Conservation (phyloP, 2,113 vertebrate species). For the Forbesichthys papilliferus region DNA sequence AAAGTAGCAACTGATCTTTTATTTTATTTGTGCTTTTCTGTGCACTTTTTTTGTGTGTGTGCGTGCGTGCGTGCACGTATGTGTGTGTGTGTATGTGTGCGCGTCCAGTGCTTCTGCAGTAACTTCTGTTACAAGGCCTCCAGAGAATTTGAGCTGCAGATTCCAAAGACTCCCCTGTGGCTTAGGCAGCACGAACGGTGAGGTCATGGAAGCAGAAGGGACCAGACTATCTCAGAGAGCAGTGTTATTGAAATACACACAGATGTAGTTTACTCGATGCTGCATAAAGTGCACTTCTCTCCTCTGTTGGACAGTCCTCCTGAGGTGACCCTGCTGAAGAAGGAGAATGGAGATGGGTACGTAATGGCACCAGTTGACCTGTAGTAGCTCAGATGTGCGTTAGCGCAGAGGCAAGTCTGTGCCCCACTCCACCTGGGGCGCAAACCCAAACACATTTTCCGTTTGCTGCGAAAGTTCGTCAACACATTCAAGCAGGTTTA, state of each 20-base stretch:
- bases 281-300: constrained; percentile 11
- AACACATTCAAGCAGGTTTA: too few species aligned
- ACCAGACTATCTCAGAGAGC: too few species aligned
- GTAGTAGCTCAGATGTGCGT: background rate
- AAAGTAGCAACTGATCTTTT: background rate
- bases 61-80: too few species aligned
- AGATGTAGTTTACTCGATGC: background rate
- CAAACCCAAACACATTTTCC: too few species aligned
- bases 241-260: too few species aligned
- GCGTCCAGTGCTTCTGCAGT: constrained; percentile 89
- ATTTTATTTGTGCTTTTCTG: too few species aligned
- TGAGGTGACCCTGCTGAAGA: constrained; percentile 83
- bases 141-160: constrained; percentile 90
- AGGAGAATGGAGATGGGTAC: constrained; percentile 85
- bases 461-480: too few species aligned
- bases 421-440: background rate
- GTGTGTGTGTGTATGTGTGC: background rate
- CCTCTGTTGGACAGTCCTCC: constrained; percentile 74
- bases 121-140: constrained; percentile 96
- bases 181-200: constrained; percentile 87
- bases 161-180: constrained; percentile 90
- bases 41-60: too few species aligned
- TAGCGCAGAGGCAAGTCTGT: too few species aligned
- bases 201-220: constrained; percentile 9
- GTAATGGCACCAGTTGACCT: background rate